Base-by-base conservation (phyloP, 2,888 invertebrate genomes). In the Isoperla grammatica region DNA sequence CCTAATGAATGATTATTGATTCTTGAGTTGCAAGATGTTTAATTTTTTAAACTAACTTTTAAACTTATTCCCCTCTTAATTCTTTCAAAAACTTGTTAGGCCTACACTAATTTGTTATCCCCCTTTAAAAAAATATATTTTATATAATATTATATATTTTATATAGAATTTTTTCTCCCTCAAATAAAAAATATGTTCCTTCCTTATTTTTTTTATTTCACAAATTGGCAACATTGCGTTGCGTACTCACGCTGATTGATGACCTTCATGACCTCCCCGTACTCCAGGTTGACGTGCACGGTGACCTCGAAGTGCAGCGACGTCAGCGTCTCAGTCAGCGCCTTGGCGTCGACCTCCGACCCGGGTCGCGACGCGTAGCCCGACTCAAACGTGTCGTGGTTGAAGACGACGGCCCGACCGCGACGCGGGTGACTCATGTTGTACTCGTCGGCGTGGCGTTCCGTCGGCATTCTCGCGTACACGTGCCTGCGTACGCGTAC, bases 341-440 rank as follows among this genome's bases (percentile, higher is more conserved):
- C 71, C 1, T 71, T 68, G 55, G 69, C 71, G 68, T 70, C 77
- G 59, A 67, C 72, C 67, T 71, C 75, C 61, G 70, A 77, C 1
- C 78, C 78, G 23, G 68, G 71, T 3, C 70, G 67, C 20, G 59
- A 48, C 42, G 58, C 57, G 19, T 50, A 12, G 69, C 62, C 55
- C 13, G 35, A 45, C 2, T 77, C 71, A 68, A 83, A 83, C 1
- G 66, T 65, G 54, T 76, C 76, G 68, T 83, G 80, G 69, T 83
- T 83, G 65, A 84, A 79, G 45, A 84, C 77, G 9, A 82, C 64
- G 43, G 82, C 81, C 29, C 71, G 72, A 2, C 83, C 83, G 23
- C 81, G 73, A 12, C 71, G 69, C 20, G 68, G 62, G 64, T 81
- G 77, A 59, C 71, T 71, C 81, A 83, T 82, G 45, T 77, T 77